Evolutionary conservation across 2,888 invertebrate genomes (phyloP).

Genomic region (Drosophila birchii): DNA sequence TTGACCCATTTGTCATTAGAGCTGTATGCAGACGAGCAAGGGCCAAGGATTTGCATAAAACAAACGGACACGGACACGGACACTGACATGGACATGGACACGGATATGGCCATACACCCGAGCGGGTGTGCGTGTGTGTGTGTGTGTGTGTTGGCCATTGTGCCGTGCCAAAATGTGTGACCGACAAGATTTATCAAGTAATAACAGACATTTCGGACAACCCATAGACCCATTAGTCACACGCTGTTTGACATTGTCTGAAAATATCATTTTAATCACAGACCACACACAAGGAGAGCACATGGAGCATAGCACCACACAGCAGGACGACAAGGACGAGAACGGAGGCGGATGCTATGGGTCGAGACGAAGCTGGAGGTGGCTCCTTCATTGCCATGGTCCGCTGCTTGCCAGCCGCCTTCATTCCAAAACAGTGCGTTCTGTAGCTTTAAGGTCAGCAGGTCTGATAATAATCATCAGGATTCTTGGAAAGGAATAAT

Average conservation of each 20-base stretch:
- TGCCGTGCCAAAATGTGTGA: constrained; percentile 68
- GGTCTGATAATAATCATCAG: too few relatives aligned
- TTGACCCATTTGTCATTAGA: constrained; percentile 80
- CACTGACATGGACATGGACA: background rate
- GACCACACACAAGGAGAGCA: constrained; percentile 33
- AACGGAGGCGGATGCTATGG: background rate
- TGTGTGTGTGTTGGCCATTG: constrained; percentile 41
- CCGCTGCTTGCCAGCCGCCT: constrained; percentile 17
- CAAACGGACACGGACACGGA: constrained; percentile 57
- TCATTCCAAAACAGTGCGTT: background rate
- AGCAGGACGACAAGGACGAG: background rate
- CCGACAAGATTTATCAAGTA: constrained; percentile 81
- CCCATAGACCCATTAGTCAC: constrained; percentile 81
- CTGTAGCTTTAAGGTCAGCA: background rate
- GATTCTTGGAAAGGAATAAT: too few relatives aligned
- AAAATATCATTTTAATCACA: constrained; percentile 80
- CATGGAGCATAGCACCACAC: constrained; percentile 8
- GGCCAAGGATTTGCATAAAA: constrained; percentile 74
- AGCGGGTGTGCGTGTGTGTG: background rate
- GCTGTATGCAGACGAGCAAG: constrained; percentile 53
- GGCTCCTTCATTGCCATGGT: constrained; percentile 24
- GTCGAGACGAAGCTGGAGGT: background rate
- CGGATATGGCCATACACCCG: constrained; percentile 41
- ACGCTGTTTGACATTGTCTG: constrained; percentile 81
- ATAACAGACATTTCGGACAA: constrained; percentile 81